Conservation (phyloP, 1,140 invertebrate species). For the Lordiphosa collinella region DNA sequence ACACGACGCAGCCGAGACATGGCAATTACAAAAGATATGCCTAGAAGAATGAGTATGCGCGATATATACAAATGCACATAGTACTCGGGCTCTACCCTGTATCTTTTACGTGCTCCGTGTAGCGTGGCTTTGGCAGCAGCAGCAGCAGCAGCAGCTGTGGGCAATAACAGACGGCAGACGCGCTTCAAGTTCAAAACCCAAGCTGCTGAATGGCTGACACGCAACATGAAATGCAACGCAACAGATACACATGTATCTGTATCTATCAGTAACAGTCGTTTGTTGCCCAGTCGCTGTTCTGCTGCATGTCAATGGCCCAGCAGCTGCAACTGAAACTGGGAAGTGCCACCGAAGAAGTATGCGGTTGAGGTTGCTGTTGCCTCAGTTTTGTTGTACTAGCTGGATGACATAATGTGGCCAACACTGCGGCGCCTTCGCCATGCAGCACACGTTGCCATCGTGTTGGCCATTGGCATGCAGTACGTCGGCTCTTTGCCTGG, state of each 20-base stretch:
- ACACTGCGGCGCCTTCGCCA: constrained; percentile 21
- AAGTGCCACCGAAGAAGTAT: neutral
- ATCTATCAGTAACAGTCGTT: constrained; percentile 2
- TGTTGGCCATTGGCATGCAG: constrained; percentile 39
- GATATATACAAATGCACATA: neutral
- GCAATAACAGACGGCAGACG: constrained; percentile 22
- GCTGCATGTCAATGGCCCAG: constrained; percentile 64
- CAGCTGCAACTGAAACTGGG: constrained; percentile 10
- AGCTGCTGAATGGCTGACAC: constrained; percentile 10
- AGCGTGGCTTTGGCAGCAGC: constrained; percentile 32
- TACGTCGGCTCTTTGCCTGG: constrained; percentile 12
- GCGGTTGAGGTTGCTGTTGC: neutral
- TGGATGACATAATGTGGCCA: constrained; percentile 62
- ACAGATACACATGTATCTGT: constrained; percentile 49
- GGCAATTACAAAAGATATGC: constrained; percentile 56
- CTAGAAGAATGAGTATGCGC: neutral
- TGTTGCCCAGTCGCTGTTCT: constrained; percentile 22
- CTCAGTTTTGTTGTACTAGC: constrained; percentile 24
- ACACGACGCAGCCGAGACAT: constrained; percentile 42
- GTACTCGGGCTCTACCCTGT: constrained; percentile 22
- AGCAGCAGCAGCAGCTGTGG: constrained; percentile 15
- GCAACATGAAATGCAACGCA: constrained; percentile 19
- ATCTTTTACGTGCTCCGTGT: constrained; percentile 65
- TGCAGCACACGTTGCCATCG: constrained; percentile 56
- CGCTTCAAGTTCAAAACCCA: constrained; percentile 55